Conservation (phyloP, 53 echinoderm and acorn worm genomes). For the Echinometra lucunter region DNA sequence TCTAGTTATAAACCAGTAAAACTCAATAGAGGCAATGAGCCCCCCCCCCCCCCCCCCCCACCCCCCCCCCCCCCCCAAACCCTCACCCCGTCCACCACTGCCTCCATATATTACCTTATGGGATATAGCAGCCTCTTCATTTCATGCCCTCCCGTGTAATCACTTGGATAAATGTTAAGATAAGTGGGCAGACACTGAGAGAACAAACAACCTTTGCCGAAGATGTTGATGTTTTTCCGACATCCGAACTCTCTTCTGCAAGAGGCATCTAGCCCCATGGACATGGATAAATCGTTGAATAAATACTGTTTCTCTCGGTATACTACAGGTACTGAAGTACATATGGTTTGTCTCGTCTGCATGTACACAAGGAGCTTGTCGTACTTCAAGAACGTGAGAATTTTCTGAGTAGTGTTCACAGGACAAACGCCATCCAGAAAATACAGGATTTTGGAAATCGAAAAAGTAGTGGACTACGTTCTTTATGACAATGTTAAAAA, state of each 20-base stretch:
- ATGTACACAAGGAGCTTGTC: no score
- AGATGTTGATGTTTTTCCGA: constrained; percentile 16
- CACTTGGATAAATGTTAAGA: constrained; percentile 29
- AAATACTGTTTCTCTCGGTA: neutral
- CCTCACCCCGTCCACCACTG: neutral
- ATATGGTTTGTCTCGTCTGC: neutral
- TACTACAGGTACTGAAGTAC: neutral
- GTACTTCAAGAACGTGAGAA: neutral
- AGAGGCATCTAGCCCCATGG: neutral
- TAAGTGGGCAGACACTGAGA: neutral
- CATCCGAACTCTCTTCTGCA: neutral
- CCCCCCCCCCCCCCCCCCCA: no score
- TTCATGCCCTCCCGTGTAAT: constrained; percentile 26
- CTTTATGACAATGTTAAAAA: no score
- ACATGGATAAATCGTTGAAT: constrained; percentile 38
- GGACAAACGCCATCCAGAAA: no score
- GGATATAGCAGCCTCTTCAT: neutral
- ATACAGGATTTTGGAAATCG: no score
- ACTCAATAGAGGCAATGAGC: no score
- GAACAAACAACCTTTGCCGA: neutral
- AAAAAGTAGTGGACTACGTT: no score
- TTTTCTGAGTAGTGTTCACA: no score
- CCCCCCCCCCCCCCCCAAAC: neutral
- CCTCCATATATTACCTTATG: neutral
- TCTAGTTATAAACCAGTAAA: no score